A percentile compares a stretch with the other conserved stretches of the same genome.
Conservation (phyloP, 2,888 invertebrate genomes). For the Candidula unifasciata region DNA sequence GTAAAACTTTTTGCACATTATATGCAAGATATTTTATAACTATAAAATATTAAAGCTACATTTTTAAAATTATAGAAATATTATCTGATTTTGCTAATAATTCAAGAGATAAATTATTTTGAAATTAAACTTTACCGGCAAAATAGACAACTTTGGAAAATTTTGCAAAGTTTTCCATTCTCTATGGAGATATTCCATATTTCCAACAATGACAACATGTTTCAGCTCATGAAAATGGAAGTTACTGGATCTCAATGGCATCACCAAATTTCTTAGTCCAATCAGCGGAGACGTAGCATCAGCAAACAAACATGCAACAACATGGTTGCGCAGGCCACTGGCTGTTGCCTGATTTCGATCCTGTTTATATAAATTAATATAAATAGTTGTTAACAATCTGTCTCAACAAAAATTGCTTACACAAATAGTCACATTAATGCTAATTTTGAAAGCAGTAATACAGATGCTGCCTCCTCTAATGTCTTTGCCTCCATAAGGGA, state of each 20-base stretch:
- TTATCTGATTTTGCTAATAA: neutral
- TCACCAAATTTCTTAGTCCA: conserved; percentile 97
- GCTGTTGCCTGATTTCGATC: conserved; percentile 93
- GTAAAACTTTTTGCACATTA: neutral
- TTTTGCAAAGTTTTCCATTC: conserved; percentile 99
- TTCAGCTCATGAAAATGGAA: conserved; percentile 99
- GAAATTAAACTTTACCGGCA: conserved; percentile 87
- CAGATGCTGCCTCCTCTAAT: no score
- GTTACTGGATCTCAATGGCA: conserved; percentile 99
- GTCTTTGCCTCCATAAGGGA: no score
- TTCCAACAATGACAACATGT: conserved; percentile 99
- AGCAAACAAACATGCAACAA: conserved; percentile 99
- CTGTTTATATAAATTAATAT: conserved; percentile 79
- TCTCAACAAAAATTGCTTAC: no score
- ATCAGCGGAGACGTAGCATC: conserved; percentile 99
- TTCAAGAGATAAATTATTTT: neutral
- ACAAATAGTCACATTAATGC: no score
- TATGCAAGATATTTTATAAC: no score
- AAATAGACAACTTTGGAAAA: conserved; percentile 98
- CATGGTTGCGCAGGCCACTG: conserved; percentile 87
- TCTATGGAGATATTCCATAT: conserved; percentile 97
- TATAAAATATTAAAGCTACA: no score
- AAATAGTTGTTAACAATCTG: neutral
- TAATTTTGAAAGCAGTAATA: no score
- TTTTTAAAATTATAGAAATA: no score